Conservation (phyloP, 2,113 vertebrate species). For the Ranitomeya variabilis region DNA sequence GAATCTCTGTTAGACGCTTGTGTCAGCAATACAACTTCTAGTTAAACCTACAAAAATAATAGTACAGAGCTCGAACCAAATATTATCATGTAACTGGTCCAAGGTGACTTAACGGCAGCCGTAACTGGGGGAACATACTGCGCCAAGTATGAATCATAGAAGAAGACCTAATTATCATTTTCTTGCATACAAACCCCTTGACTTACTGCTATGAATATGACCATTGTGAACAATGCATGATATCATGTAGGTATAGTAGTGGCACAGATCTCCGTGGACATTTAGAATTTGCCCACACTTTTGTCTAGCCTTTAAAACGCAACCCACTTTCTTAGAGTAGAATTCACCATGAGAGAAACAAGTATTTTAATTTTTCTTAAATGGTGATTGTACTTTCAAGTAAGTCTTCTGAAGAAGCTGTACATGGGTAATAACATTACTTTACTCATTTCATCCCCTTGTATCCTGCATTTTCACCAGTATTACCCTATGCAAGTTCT, state of each 20-base stretch:
- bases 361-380: not conserved
- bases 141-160: not conserved
- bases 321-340: not conserved
- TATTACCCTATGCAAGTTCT: too few relatives aligned
- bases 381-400: too few relatives aligned
- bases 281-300: not conserved
- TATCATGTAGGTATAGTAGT: not conserved
- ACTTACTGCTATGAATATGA: not conserved
- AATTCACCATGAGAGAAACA: not conserved
- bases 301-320: not conserved
- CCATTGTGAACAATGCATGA: not conserved
- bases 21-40: not conserved
- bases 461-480: too few relatives aligned
- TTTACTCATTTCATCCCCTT: too few relatives aligned
- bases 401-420: too few relatives aligned
- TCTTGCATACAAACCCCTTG: not conserved
- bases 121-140: not conserved
- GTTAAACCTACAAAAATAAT: not conserved
- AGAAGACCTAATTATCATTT: not conserved
- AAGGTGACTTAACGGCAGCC: not conserved
- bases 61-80: not conserved
- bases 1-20: not conserved
- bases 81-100: conserved; percentile 2
- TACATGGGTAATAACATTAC: too few relatives aligned
- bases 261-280: not conserved